Conservation (phyloP, 2,113 vertebrate genomes). For the Oceanodroma tethys region DNA sequence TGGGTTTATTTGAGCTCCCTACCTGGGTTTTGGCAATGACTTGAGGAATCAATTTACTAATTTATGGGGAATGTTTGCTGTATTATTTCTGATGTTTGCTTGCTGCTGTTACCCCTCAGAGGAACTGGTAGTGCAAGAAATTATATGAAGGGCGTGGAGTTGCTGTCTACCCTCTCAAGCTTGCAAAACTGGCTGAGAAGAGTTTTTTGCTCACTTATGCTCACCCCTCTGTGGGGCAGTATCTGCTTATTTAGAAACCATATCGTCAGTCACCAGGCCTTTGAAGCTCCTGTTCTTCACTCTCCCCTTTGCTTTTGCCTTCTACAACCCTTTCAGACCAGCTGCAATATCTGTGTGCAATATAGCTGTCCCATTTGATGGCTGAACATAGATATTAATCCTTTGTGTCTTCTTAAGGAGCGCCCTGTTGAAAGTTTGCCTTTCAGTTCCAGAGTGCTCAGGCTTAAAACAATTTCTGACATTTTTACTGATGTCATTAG, state of each 20-base stretch:
- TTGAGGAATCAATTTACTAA: background rate
- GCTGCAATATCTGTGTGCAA: background rate
- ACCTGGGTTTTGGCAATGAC: background rate
- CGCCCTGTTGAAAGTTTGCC: background rate
- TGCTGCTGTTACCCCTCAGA: background rate
- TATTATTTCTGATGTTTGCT: background rate
- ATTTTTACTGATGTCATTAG: background rate
- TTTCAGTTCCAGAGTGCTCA: background rate
- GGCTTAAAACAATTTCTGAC: background rate
- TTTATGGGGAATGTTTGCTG: background rate
- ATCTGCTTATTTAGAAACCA: background rate
- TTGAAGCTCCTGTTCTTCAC: background rate
- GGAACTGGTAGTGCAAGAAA: background rate
- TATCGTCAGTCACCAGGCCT: background rate
- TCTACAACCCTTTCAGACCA: background rate
- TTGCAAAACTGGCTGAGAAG: background rate
- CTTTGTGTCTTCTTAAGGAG: background rate
- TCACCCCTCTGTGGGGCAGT: background rate
- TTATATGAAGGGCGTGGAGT: fast-evolving
- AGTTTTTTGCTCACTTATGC: background rate
- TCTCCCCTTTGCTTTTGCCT: background rate
- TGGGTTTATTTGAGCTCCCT: background rate
- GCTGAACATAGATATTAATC: background rate
- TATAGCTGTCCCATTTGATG: background rate
- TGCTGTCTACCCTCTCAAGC: background rate